phyloP scores from a whole-genome alignment of 2,113 vertebrate genomes.

The Synodontis membranacea region DNA sequence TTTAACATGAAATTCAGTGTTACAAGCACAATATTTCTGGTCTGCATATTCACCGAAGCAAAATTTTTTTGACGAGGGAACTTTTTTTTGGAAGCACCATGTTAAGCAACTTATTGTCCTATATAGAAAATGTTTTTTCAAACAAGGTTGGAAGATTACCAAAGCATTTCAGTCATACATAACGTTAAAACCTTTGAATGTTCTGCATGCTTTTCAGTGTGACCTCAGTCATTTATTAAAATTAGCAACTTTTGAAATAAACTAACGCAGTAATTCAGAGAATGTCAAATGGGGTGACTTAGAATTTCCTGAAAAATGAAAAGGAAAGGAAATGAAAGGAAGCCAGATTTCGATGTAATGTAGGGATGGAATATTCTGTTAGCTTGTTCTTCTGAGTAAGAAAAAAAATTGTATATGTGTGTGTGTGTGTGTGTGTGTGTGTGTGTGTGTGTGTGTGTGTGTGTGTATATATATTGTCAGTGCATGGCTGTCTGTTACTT shows the following conservation, averaged over 20 bases:
- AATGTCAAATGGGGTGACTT: background rate
- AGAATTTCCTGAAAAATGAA: background rate
- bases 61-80: background rate
- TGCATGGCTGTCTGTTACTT: background rate
- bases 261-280: background rate
- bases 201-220: background rate
- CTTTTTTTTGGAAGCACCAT: background rate
- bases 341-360: background rate
- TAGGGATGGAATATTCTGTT: background rate
- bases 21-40: no score
- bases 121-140: background rate
- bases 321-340: no score
- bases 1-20: background rate
- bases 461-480: no score
- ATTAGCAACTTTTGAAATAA: background rate
- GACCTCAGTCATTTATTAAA: background rate
- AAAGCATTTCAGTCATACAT: background rate
- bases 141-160: background rate
- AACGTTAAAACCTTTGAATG: background rate
- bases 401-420: background rate
- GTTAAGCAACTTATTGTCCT: background rate
- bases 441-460: no score
- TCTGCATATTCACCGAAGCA: background rate
- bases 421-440: no score
- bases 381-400: background rate